Percentiles rank a stretch among this genome's conserved stretches.
These are phyloP conservation scores for Eurytoma adleriae DNA, from an alignment of 2,888 invertebrate genomes.

Conservation along the genomic window DNA sequence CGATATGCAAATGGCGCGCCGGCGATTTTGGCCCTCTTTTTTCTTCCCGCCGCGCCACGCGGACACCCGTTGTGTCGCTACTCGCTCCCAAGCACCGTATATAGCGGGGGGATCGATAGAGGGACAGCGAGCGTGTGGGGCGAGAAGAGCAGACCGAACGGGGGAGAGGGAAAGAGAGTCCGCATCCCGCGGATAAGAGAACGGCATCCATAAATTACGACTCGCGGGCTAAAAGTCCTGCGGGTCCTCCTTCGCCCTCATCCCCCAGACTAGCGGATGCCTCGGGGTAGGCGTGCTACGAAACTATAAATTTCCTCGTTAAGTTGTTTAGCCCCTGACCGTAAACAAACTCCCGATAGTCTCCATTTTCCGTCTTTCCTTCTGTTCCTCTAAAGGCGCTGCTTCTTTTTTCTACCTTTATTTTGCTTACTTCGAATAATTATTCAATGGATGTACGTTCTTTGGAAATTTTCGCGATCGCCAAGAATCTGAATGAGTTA, in stretches of 20 bases:
- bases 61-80: conserved; percentile 67
- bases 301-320: conserved; percentile 76
- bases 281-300: conserved; percentile 72
- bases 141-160: conserved; percentile 58
- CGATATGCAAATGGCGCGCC: conserved; percentile 51
- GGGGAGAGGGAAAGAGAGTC: conserved; percentile 63
- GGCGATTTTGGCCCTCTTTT: conserved; percentile 22
- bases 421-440: conserved; percentile 6
- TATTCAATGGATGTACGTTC: conserved; percentile 28
- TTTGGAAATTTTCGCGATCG: conserved; percentile 45
- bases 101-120: conserved; percentile 73
- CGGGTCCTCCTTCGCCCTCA: conserved; percentile 53
- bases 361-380: conserved; percentile 29
- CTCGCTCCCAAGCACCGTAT: conserved; percentile 63
- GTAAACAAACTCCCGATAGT: conserved; percentile 67
- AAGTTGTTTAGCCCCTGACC: conserved; percentile 75
- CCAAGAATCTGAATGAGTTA: conserved; percentile 26
- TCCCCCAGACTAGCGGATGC: conserved; percentile 55
- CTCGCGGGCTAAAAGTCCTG: conserved; percentile 74
- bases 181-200: conserved; percentile 76
- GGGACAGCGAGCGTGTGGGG: conserved; percentile 74
- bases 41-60: conserved; percentile 26
- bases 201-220: conserved; percentile 76
- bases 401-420: neutral
- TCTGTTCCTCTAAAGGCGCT: neutral